Base-by-base conservation (phyloP, 1,140 invertebrate species). In the Caenorhabditis brenneri region DNA sequence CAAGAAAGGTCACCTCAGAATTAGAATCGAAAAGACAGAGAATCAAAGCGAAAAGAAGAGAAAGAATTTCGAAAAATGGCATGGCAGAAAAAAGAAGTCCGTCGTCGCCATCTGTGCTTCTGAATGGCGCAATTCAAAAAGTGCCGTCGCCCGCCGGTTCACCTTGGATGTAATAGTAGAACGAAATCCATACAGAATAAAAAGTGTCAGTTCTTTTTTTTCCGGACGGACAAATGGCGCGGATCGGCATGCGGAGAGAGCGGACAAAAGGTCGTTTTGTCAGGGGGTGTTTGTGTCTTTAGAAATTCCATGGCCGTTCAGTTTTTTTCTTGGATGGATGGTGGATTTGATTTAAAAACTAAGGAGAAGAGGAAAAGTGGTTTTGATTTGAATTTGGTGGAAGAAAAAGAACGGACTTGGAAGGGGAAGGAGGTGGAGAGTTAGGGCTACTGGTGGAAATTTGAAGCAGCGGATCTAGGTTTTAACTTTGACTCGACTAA, bases 131-230 rank as follows among this genome's bases (percentile, higher is more conserved):
- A 74, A 74, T 74, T 74, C 65, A 74, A 74, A n/a, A 74, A 74
- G 65, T 74, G 65, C 65, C 65, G 65, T 74, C 65, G 9, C 4
- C n/a, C 58, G 12, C 65, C 65, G 65, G 53, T 74, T 74, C 65
- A 74, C 65, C 65, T 74, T 74, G 65, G 53, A n/a, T n/a, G n/a
- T n/a, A n/a, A n/a, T n/a, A n/a, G n/a, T n/a, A n/a, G n/a, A n/a
- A n/a, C n/a, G n/a, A 7, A 22, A 74, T 74, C 65, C 65, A 24
- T n/a, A n/a, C 65, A 24, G 16, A 65, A 65, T 65, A 74, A 74
- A 74, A 74, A 74, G 65, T 46, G 65, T 74, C 65, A 74, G 65
- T 74, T 74, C 58, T 65, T 36, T 74, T 74, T 74, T 74, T 74
- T 36, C 65, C 65, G 65, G 65, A 74, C 65, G 36, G 65, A 74